These are phyloP conservation scores for Sigmodon hispidus DNA, from an alignment of 2,113 vertebrate species.

Conservation along the genomic window DNA sequence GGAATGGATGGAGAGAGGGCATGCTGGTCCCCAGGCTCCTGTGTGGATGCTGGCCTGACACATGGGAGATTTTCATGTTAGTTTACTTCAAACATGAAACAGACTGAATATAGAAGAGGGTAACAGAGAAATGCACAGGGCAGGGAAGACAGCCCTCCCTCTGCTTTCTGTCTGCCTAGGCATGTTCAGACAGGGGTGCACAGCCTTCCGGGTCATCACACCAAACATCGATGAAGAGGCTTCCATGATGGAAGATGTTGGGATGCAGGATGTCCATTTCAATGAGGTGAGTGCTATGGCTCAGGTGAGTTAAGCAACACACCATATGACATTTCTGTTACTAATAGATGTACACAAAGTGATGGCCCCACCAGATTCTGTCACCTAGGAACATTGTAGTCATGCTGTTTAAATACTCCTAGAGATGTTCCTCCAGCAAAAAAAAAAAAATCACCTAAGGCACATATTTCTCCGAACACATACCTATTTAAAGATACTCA, in stretches of 20 bases:
- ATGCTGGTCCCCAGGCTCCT: neutral
- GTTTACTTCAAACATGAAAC: neutral
- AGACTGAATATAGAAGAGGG: neutral
- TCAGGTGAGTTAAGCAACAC: rapidly evolving
- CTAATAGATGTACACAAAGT: rapidly evolving
- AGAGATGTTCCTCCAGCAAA: no score
- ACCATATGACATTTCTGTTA: neutral
- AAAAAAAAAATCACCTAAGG: neutral
- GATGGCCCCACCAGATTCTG: no score
- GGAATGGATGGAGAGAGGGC: neutral
- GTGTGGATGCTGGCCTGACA: neutral
- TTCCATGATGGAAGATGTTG: slow-evolving; percentile 99
- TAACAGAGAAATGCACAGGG: neutral
- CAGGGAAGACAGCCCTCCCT: neutral
- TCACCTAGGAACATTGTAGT: neutral
- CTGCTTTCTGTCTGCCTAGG: slow-evolving; percentile 84
- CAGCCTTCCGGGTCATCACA: slow-evolving; percentile 95
- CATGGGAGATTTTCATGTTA: rapidly evolving
- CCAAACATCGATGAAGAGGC: slow-evolving; percentile 99
- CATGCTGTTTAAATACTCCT: rapidly evolving
- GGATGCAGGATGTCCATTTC: slow-evolving; percentile 99
- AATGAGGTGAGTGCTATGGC: slow-evolving; percentile 89
- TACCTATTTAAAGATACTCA: no score
- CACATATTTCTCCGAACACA: neutral
- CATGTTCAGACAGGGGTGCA: slow-evolving; percentile 97